A percentile compares a stretch with the other conserved stretches of the same genome.
Evolutionary conservation across 2,797 vertebrate genomes (phyloP).

Genomic region (Poecilia velifera): DNA sequence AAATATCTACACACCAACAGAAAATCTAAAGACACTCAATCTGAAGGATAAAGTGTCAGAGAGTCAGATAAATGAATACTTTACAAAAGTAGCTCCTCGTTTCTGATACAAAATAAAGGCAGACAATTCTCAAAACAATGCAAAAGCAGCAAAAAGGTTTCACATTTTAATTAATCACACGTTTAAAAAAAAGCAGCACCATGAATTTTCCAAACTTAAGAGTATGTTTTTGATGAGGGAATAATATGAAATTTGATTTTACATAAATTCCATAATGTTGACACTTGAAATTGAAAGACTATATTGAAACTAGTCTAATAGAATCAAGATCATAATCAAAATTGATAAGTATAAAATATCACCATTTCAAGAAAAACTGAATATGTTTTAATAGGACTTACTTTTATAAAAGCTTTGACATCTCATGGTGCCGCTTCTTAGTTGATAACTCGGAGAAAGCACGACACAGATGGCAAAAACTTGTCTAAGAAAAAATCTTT

Average conservation of each 20-base stretch:
- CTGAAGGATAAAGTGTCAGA: background rate
- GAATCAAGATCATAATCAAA: background rate
- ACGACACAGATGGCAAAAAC: conserved; percentile 32
- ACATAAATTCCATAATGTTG: background rate
- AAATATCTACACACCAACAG: background rate
- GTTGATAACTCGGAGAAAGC: background rate
- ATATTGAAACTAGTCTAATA: background rate
- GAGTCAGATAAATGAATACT: background rate
- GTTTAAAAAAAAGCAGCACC: no score
- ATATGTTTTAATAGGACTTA: background rate
- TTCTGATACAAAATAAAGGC: background rate
- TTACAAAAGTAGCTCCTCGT: background rate
- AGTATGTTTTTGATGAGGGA: background rate
- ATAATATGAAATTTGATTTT: no score
- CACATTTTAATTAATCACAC: no score
- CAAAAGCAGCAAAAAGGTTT: background rate
- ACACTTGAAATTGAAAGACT: background rate
- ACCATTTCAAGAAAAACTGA: background rate
- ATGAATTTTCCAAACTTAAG: no score
- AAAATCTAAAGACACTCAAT: background rate
- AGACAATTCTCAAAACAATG: background rate
- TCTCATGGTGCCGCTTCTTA: background rate
- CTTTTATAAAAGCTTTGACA: background rate
- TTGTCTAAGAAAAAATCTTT: conserved; percentile 81
- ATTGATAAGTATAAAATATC: background rate